Percentiles rank a stretch among this genome's conserved stretches.
Evolutionary conservation across 1,140 invertebrate genomes (phyloP).

Genomic region (Drosophila nebulosa): DNA sequence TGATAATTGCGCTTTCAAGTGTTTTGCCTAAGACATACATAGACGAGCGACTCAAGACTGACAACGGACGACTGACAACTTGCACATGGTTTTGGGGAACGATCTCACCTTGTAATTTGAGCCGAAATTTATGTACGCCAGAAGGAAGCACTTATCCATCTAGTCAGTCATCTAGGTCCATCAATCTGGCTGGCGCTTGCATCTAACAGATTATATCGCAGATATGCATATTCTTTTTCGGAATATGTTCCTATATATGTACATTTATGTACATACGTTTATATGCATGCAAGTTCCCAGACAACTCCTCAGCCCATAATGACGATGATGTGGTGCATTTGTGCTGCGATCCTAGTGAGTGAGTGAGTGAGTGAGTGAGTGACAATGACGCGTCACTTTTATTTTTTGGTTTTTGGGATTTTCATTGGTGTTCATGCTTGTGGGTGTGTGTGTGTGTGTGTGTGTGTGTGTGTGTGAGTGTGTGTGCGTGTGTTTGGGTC

Average conservation of each 20-base stretch:
- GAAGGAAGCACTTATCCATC: slow-evolving; percentile 80
- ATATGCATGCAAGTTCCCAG: slow-evolving; percentile 51
- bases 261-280: background rate
- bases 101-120: slow-evolving; percentile 80
- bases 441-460: background rate
- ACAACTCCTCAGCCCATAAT: slow-evolving; percentile 58
- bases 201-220: slow-evolving; percentile 66
- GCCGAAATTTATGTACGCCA: slow-evolving; percentile 64
- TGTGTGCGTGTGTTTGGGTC: no score
- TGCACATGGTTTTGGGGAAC: slow-evolving; percentile 55
- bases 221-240: background rate
- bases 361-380: slow-evolving; percentile 61
- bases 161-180: slow-evolving; percentile 64
- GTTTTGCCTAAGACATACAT: slow-evolving; percentile 13
- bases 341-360: slow-evolving; percentile 19
- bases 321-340: slow-evolving; percentile 70
- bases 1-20: slow-evolving; percentile 74
- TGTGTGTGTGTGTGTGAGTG: background rate
- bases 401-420: slow-evolving; percentile 28
- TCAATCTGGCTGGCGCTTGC: slow-evolving; percentile 47
- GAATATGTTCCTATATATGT: slow-evolving; percentile 18
- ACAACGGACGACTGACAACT: slow-evolving; percentile 57
- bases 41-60: slow-evolving; percentile 1
- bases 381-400: slow-evolving; percentile 80
- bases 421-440: background rate